Conservation (phyloP, 1,140 invertebrate species). For the Drosophila nigromelanica region DNA sequence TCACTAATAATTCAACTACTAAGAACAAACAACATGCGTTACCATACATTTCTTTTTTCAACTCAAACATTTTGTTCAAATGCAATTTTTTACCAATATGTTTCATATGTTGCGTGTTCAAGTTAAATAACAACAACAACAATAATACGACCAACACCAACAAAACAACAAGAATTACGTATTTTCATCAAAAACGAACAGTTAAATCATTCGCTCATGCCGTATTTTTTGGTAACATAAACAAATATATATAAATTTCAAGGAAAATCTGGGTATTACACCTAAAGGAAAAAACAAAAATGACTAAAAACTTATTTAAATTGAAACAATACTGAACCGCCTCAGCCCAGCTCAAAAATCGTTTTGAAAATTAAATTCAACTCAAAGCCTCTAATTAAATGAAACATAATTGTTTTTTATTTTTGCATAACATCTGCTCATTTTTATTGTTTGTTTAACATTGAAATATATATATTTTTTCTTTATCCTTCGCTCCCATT, state of each 20-base stretch:
- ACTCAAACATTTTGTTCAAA: conserved; percentile 44
- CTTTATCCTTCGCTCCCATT: background rate
- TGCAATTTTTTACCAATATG: conserved; percentile 44
- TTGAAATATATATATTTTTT: background rate
- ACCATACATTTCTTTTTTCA: conserved; percentile 39
- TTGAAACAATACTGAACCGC: background rate
- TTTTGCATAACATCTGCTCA: conserved; percentile 15
- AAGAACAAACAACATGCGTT: conserved; percentile 56
- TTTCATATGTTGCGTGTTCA: conserved; percentile 52
- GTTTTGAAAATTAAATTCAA: conserved; percentile 23
- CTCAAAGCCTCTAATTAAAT: background rate
- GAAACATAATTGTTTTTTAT: background rate
- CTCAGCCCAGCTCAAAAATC: conserved; percentile 10
- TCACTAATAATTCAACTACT: conserved; percentile 59
- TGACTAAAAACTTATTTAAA: background rate
- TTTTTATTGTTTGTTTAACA: conserved; percentile 5
- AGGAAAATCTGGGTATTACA: background rate
- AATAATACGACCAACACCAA: conserved; percentile 27
- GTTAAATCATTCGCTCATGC: conserved; percentile 4
- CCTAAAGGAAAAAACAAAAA: conserved; percentile 1
- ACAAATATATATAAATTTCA: background rate
- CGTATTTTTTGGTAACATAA: background rate
- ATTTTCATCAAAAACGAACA: background rate
- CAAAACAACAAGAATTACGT: conserved; percentile 2
- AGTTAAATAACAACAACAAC: conserved; percentile 34